Percentiles rank a stretch among this genome's conserved stretches.
These are phyloP conservation scores for Apamea anceps DNA, from an alignment of 2,888 invertebrate genomes.

Conservation along the genomic window DNA sequence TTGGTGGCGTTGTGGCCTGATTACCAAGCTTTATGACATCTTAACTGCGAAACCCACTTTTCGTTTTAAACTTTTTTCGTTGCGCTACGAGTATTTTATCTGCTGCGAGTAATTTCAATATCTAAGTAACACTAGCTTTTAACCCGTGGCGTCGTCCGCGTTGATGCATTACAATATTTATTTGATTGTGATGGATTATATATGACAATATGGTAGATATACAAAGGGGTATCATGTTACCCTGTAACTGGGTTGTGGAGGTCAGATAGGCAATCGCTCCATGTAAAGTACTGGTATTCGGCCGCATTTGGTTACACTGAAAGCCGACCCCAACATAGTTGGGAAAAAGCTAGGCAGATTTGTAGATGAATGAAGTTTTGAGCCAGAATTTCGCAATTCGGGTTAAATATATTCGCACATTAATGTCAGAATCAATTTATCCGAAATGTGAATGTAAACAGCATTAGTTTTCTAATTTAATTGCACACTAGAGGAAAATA, in stretches of 20 bases:
- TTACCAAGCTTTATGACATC: constrained; percentile 20
- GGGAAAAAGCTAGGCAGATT: neutral
- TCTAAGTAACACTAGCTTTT: neutral
- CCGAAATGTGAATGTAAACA: neutral
- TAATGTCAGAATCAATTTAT: neutral
- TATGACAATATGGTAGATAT: too few species aligned
- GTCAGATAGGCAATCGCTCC: neutral
- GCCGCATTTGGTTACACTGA: neutral
- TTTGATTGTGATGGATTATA: neutral
- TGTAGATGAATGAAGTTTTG: neutral
- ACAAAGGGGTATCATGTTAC: too few species aligned
- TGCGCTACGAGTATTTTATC: neutral
- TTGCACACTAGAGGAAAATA: constrained; percentile 29
- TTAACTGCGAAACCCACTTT: constrained; percentile 35
- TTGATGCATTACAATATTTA: neutral
- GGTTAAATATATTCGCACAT: neutral
- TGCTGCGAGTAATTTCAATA: neutral
- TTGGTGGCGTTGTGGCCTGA: constrained; percentile 20
- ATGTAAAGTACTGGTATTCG: neutral
- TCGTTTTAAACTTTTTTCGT: constrained; percentile 14
- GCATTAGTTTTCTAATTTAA: constrained; percentile 27
- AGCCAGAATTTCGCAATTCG: neutral
- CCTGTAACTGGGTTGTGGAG: neutral
- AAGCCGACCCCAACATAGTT: neutral
- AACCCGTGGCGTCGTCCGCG: neutral